phyloP scores from a whole-genome alignment of 2,888 invertebrate species.

The Cephalotes varians region DNA sequence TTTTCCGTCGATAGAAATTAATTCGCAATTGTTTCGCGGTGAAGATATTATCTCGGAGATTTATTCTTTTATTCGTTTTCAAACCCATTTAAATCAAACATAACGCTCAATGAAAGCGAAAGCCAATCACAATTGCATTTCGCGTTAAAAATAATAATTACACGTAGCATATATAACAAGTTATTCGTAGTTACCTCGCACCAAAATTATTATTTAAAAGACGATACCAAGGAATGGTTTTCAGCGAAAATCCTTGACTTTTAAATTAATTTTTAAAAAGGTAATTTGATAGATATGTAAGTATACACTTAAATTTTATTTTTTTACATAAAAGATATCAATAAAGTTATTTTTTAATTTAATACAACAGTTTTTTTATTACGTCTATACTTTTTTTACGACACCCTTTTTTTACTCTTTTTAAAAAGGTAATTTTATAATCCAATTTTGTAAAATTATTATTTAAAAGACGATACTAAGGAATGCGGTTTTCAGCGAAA shows the following conservation, averaged over 20 bases:
- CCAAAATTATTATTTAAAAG: constrained; percentile 1
- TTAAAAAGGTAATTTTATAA: no score
- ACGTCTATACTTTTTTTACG: no score
- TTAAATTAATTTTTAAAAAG: not conserved
- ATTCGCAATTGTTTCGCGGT: constrained; percentile 2
- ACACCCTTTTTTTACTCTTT: no score
- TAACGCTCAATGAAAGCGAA: not conserved
- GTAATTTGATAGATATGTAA: no score
- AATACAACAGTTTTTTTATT: no score
- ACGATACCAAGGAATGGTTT: not conserved
- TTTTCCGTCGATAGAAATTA: constrained; percentile 33
- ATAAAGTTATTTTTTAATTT: no score
- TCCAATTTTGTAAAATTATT: no score
- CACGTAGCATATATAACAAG: not conserved
- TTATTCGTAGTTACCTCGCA: not conserved
- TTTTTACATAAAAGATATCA: no score
- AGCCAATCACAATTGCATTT: not conserved
- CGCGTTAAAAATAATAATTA: not conserved
- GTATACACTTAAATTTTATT: no score
- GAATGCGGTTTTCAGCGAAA: not conserved
- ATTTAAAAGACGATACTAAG: not conserved
- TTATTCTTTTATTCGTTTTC: not conserved
- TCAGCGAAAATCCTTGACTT: not conserved
- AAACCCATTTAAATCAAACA: not conserved
- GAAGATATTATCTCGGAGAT: not conserved